Base-by-base conservation (phyloP, 2,113 vertebrate genomes). In the Solea senegalensis region DNA sequence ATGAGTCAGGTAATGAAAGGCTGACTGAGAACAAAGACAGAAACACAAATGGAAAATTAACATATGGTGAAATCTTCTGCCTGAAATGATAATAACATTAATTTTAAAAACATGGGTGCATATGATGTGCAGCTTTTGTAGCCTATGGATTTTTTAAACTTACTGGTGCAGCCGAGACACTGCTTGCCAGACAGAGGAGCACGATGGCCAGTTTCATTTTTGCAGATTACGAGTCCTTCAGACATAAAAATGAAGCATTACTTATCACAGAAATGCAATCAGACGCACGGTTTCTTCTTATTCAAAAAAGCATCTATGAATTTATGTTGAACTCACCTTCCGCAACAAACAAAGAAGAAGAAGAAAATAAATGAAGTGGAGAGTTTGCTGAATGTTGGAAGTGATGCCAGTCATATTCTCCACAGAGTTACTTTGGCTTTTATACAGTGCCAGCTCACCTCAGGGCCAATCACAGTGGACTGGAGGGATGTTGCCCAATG, bases 1-100 rank as follows among this genome's bases (percentile, higher is more conserved):
- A 77, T 92, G 88, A 50, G 88, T 80, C 65, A 94, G 63, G 86
- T 92, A 92, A 73, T 86, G 85, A 70, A 86, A 91, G 65, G 88
- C 69, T 1, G 80, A 81, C 65, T 90, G 72, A 43, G 78, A 88
- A 81, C 67, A 50, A 76, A 78, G 85, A 83, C 63, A 50, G 76
- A 80, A 9, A 65, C 7, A 72, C 15, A 66, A 71, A 68, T 8
- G 15, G 51, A 52, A 34, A 34, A 34, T 34, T 34, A 34, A 34
- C 34, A 34, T 21, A 21, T 21, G 21, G 21, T 1, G 21, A 21
- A 21, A 21, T 12, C 45, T 14, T 48, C 34, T 48, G 45, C 5
- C 10, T 48, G 11, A 48, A 48, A 48, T 12, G 73, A 4, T 57
- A 64, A 57, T 10, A 26, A 60, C 4, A 27, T 62, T 21, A 16